These are phyloP conservation scores for Sogatella furcifera DNA, from an alignment of 1,140 invertebrate species.

Conservation along the genomic window DNA sequence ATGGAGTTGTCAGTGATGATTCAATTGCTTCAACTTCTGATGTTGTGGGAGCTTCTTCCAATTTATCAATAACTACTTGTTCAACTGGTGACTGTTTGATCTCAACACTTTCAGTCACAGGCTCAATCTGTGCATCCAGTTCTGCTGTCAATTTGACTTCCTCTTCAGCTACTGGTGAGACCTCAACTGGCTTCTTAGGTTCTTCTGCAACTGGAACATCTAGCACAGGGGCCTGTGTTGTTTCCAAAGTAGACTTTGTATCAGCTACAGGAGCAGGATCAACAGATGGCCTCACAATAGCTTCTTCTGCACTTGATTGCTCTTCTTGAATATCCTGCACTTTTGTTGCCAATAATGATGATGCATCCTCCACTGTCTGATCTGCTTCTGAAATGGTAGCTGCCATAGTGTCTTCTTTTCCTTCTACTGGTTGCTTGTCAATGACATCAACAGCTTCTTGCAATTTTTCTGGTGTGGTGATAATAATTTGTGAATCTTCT, in stretches of 20 bases:
- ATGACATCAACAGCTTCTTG: too few species aligned
- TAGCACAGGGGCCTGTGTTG: background rate
- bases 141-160: background rate
- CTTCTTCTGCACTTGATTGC: background rate
- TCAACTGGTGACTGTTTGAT: too few species aligned
- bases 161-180: background rate
- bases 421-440: background rate
- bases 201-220: background rate
- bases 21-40: slow-evolving; percentile 8
- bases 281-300: background rate
- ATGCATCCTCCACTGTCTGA: background rate
- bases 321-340: background rate
- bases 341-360: background rate
- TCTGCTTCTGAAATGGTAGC: background rate
- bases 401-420: background rate
- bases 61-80: too few species aligned
- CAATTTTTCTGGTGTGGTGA: too few species aligned
- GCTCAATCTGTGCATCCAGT: background rate
- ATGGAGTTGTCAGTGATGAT: background rate
- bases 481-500: too few species aligned
- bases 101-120: background rate
- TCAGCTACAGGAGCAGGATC: background rate
- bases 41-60: too few species aligned
- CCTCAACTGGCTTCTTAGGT: background rate
- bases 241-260: background rate